Evolutionary conservation across 1,140 invertebrate genomes (phyloP), one percentile per base, ranked within the genome.

Genomic region (Cepaea nemoralis): DNA sequence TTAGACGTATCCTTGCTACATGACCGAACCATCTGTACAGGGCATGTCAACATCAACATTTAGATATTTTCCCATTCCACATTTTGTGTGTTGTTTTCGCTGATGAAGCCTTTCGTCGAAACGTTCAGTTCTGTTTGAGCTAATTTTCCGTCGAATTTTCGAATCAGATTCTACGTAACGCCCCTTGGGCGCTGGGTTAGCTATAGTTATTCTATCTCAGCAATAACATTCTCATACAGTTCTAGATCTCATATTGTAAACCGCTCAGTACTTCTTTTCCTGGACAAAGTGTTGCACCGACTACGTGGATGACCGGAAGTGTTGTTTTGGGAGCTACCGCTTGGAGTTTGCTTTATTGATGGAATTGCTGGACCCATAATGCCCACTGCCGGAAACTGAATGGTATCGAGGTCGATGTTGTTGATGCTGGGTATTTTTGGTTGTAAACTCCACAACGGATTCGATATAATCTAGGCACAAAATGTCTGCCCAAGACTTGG

Each of bases 381-480:
- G 24, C 0, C 40, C n/a, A n/a, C 19, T 42, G 6, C 19, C 14
- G 22, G 59, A 69, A 10, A 42, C 27, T 1, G 59, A 42, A 37
- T 69, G 37, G 27, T 42, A 42, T 19, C 66, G 35, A 35, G 59
- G 77, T 5, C 66, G 75, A 55, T 48, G 31, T 42, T 77, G 75
- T 31, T 67, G 63, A 3, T 69, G 63, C n/a, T 69, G 66, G 33
- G 16, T 35, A 40, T 31, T 48, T 33, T 80, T 83, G 0, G 82
- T 80, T 22, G 83, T 82, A 63, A 88, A 85, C 59, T 88, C 88
- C 22, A 87, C 70, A 27, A 88, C 86, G 14, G 85, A 80, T 45
- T 85, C 83, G 22, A 88, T 37, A 75, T 87, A 88, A 39, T 88
- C 87, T 33, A 88, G n/a, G 16, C 83, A 81, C 22, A 87, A 39